phyloP scores from a whole-genome alignment of 2,797 vertebrate genomes.

The Semaprochilodus insignis region DNA sequence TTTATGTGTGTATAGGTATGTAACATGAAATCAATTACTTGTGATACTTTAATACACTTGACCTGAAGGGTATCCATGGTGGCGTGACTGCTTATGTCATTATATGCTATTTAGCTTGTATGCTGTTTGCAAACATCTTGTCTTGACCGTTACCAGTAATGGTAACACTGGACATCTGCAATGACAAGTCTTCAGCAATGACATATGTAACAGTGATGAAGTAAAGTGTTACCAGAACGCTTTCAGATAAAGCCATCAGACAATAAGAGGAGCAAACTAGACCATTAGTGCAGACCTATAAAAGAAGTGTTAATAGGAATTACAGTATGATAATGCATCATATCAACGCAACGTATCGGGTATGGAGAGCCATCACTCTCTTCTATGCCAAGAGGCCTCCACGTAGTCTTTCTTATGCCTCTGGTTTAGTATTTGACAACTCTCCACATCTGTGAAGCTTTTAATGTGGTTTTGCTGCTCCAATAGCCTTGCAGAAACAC shows the following conservation, averaged over 20 bases:
- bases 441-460: background rate
- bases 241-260: background rate
- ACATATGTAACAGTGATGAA: no score
- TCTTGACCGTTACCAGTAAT: no score
- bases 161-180: no score
- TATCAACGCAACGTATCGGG: background rate
- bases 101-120: no score
- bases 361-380: background rate
- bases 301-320: background rate
- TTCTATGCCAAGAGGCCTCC: background rate
- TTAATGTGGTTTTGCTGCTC: conserved; percentile 25
- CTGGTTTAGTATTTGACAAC: conserved; percentile 11
- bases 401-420: background rate
- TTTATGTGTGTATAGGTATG: no score
- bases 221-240: no score
- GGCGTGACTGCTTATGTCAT: no score
- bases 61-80: no score
- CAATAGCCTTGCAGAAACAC: background rate
- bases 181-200: no score
- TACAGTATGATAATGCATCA: background rate
- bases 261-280: background rate
- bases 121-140: no score
- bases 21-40: no score
- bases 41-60: background rate
- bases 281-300: background rate